Percentiles rank a stretch among this genome's conserved stretches.
These are phyloP conservation scores for Percina caprodes DNA, from an alignment of 2,113 vertebrate species.

Conservation along the genomic window DNA sequence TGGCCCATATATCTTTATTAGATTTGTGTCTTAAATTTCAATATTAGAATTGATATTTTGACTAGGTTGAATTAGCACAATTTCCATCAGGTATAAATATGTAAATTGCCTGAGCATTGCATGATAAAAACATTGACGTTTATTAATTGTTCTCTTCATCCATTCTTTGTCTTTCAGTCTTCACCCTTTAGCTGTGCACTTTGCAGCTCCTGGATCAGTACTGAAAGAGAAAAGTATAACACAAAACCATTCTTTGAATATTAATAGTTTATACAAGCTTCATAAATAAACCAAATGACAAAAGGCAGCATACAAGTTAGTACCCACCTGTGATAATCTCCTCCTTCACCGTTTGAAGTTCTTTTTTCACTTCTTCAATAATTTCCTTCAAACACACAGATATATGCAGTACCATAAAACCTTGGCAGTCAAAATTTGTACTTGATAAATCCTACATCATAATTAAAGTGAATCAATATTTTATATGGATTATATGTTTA, in stretches of 20 bases:
- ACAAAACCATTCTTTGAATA: not conserved
- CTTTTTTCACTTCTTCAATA: conserved; percentile 88
- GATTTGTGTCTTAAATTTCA: not conserved
- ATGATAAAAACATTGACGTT: not conserved
- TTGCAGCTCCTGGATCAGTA: conserved; percentile 85
- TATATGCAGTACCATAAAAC: not conserved
- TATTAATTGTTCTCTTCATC: conserved; percentile 14
- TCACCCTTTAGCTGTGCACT: conserved; percentile 18
- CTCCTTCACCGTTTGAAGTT: conserved; percentile 90
- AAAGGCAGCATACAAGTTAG: not conserved
- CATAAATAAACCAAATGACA: not conserved
- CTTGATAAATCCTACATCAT: not conserved
- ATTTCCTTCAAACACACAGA: conserved; percentile 83
- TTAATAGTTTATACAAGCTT: not conserved
- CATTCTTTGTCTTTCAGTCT: conserved; percentile 21
- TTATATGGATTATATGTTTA: too few relatives aligned
- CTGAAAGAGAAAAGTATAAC: conserved; percentile 62
- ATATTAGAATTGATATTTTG: not conserved
- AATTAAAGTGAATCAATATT: not conserved
- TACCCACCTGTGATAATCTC: conserved; percentile 89
- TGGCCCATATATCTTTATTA: not conserved
- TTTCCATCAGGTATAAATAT: not conserved
- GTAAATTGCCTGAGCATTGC: not conserved
- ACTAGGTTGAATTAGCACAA: not conserved
- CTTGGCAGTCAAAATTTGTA: not conserved